Percentiles rank a stretch among this genome's conserved stretches.
Evolutionary conservation across 2,888 invertebrate species (phyloP).

Genomic region (Sisyra nigra): DNA sequence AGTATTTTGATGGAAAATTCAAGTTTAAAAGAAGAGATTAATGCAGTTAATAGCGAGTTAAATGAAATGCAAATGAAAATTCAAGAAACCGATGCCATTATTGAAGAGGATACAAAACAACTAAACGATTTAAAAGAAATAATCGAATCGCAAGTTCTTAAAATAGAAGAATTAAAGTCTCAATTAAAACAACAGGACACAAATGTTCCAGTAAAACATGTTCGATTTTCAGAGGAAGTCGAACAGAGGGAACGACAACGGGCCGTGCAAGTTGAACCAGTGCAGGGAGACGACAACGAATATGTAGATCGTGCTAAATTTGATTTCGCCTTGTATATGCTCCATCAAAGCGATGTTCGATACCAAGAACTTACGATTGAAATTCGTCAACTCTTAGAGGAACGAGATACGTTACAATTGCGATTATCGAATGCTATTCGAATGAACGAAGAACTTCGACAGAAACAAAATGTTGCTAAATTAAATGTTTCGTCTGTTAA

Average conservation of each 20-base stretch:
- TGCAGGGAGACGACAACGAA: conserved; percentile 17
- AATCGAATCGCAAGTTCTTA: conserved; percentile 51
- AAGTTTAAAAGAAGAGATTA: conserved; percentile 24
- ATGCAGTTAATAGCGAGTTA: conserved; percentile 31
- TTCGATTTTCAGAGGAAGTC: neutral
- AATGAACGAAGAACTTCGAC: conserved; percentile 46
- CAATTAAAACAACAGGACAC: neutral
- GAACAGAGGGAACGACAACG: neutral
- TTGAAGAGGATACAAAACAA: conserved; percentile 37
- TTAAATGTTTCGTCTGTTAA: neutral
- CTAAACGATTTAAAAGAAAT: conserved; percentile 39
- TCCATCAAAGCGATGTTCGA: conserved; percentile 72
- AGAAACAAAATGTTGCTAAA: conserved; percentile 11
- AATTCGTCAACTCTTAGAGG: conserved; percentile 65
- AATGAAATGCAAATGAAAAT: conserved; percentile 33
- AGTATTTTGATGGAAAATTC: too few species aligned
- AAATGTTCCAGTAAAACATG: conserved; percentile 1
- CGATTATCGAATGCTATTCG: conserved; percentile 67
- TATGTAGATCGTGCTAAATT: conserved; percentile 41
- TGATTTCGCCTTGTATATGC: conserved; percentile 66
- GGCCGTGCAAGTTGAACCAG: neutral
- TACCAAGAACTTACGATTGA: conserved; percentile 78
- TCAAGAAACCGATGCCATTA: conserved; percentile 32
- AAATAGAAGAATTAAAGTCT: conserved; percentile 50
- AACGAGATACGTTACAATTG: conserved; percentile 69